A percentile compares a stretch with the other conserved stretches of the same genome.
Conservation (phyloP, 2,113 vertebrate species). For the Sander vitreus region DNA sequence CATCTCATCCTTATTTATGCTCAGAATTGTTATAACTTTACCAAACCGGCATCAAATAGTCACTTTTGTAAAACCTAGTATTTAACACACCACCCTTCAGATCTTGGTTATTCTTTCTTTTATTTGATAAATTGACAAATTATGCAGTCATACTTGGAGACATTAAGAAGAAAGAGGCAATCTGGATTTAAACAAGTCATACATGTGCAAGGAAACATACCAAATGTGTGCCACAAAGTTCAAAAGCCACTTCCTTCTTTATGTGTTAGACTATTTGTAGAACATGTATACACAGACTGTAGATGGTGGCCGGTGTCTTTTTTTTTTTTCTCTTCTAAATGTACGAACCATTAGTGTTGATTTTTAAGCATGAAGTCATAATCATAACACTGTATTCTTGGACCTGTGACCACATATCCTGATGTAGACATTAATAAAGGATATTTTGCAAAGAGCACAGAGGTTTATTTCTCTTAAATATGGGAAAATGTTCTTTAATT, state of each 20-base stretch:
- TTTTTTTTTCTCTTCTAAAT: conserved; percentile 31
- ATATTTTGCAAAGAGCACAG: conserved; percentile 52
- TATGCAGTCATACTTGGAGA: neutral
- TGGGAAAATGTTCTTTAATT: too few species aligned
- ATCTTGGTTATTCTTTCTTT: neutral
- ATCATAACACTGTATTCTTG: conserved; percentile 18
- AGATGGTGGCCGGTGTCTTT: neutral
- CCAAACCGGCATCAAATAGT: neutral
- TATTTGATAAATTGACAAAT: neutral
- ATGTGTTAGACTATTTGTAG: conserved; percentile 11
- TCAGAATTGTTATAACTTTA: conserved; percentile 11
- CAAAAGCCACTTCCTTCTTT: conserved; percentile 14
- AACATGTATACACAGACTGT: neutral
- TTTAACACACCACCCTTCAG: neutral
- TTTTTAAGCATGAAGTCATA: conserved; percentile 27
- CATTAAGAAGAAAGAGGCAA: neutral
- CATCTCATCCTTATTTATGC: conserved; percentile 16
- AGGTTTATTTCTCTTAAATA: neutral
- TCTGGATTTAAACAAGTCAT: conserved; percentile 29
- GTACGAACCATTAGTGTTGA: conserved; percentile 36
- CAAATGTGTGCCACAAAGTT: conserved; percentile 42
- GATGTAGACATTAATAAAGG: conserved; percentile 62
- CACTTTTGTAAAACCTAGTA: neutral
- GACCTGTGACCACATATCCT: conserved; percentile 19
- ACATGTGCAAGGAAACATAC: conserved; percentile 18